Evolutionary conservation across 2,888 invertebrate genomes (phyloP).

Genomic region (Heliconius erato): DNA sequence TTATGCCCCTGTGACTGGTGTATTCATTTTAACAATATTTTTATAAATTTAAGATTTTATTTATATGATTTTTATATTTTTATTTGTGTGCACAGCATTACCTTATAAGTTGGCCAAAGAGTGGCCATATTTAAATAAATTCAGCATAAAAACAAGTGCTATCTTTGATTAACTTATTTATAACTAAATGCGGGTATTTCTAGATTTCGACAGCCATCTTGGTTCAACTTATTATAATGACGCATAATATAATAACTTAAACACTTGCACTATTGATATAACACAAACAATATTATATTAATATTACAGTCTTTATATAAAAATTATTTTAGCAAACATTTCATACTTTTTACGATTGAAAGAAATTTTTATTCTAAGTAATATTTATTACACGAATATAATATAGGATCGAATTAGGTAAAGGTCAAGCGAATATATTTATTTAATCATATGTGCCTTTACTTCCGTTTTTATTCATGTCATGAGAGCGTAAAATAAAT

Average conservation of each 20-base stretch:
- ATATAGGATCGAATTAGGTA: not conserved
- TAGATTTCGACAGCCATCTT: constrained; percentile 1
- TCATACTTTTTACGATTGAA: not conserved
- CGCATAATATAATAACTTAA: not conserved
- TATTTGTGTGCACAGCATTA: not conserved
- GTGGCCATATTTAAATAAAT: not conserved
- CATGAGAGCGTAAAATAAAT: not conserved
- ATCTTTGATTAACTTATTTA: not conserved
- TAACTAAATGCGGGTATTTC: not conserved
- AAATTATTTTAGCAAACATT: not conserved
- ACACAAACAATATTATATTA: not conserved
- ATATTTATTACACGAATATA: not conserved
- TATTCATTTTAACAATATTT: not conserved
- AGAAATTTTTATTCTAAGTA: not conserved
- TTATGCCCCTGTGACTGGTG: not conserved
- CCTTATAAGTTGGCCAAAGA: not conserved
- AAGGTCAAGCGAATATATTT: not conserved
- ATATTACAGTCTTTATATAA: not conserved
- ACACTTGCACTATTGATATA: not conserved
- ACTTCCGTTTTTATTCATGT: not conserved
- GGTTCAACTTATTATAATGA: not conserved
- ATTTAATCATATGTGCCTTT: not conserved
- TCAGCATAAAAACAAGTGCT: not conserved
- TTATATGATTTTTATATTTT: not conserved
- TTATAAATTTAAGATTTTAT: not conserved